Percentiles rank a stretch among this genome's conserved stretches.
phyloP scores from a whole-genome alignment of 2,113 vertebrate species.

The Tenrec ecaudatus region DNA sequence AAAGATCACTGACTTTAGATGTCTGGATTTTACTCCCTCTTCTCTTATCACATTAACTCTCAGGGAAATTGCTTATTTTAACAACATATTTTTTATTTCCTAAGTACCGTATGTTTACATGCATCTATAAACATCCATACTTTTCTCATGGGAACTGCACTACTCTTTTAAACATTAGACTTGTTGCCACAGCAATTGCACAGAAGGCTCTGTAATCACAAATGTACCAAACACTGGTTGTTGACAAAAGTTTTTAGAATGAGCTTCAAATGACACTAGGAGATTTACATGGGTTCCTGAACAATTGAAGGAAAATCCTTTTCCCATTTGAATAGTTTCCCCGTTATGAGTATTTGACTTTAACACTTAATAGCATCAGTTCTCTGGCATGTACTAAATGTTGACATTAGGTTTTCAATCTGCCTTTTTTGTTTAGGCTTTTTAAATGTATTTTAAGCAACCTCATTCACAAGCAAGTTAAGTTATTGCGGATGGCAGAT shows the following conservation, averaged over 20 bases:
- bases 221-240: neutral
- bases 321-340: neutral
- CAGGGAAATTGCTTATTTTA: neutral
- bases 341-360: neutral
- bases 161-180: neutral
- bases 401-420: too few species aligned
- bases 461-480: too few species aligned
- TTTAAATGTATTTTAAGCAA: too few species aligned
- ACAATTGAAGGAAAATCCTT: neutral
- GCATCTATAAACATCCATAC: neutral
- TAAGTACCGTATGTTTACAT: too few species aligned
- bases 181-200: neutral
- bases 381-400: too few species aligned
- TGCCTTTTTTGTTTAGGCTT: too few species aligned
- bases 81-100: neutral
- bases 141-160: neutral
- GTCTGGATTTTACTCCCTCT: neutral
- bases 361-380: neutral
- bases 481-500: too few species aligned
- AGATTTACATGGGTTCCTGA: neutral
- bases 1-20: neutral
- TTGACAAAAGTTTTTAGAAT: neutral
- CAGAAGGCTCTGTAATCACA: neutral
- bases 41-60: neutral
- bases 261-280: neutral